Conservation (phyloP, 2,113 vertebrate genomes). For the Rhipidura dahli region DNA sequence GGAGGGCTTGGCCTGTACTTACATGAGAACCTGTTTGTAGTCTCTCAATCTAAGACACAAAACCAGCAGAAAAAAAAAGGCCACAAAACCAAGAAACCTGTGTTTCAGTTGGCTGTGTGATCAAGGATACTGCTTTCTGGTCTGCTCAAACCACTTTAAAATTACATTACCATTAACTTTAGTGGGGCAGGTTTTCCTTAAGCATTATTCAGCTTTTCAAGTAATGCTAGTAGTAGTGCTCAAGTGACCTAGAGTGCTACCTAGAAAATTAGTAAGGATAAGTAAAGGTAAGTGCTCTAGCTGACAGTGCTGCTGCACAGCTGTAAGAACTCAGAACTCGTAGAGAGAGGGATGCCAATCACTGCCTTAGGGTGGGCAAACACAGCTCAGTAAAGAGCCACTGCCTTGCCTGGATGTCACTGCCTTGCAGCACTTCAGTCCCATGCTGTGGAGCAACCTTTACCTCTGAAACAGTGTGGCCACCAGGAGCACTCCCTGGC, state of each 20-base stretch:
- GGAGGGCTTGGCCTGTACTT: neutral
- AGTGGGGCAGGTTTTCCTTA: neutral
- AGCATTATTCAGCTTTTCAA: neutral
- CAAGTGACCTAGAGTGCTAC: neutral
- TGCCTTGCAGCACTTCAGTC: neutral
- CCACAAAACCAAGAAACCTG: neutral
- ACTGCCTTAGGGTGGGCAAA: neutral
- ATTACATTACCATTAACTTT: neutral
- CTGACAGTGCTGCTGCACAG: neutral
- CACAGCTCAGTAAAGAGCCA: neutral
- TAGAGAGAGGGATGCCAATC: neutral
- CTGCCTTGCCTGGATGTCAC: neutral
- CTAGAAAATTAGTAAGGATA: neutral
- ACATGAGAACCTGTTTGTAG: neutral
- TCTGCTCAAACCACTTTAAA: neutral
- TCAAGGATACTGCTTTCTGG: neutral
- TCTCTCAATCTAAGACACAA: neutral
- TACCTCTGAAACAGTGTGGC: neutral
- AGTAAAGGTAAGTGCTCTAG: neutral
- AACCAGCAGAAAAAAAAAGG: neutral
- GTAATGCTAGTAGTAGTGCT: neutral
- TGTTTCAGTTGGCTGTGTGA: neutral
- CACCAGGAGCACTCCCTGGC: neutral
- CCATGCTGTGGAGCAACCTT: neutral
- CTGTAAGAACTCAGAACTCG: fast-evolving